Conservation (phyloP, 2,888 invertebrate genomes). For the Drosophila tanythrix region DNA sequence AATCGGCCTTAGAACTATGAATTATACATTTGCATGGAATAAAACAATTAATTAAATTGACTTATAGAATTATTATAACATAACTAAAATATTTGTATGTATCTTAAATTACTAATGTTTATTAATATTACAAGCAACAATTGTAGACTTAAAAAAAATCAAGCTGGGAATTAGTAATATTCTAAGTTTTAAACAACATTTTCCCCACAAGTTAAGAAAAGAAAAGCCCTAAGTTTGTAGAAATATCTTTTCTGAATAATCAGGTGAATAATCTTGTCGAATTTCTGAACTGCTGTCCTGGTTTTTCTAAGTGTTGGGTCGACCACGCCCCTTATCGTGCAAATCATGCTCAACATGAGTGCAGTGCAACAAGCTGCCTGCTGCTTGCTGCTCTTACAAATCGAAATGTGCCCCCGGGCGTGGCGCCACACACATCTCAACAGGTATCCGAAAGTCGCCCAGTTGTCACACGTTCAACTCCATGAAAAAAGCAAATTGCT, state of each 20-base stretch:
- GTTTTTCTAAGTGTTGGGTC: slow-evolving; percentile 1
- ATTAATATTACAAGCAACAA: not conserved
- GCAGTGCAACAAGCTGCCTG: slow-evolving; percentile 15
- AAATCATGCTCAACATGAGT: slow-evolving; percentile 61
- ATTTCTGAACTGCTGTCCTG: not conserved
- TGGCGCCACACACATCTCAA: slow-evolving; percentile 52
- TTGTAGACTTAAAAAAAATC: not conserved
- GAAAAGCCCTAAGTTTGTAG: not conserved
- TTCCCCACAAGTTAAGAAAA: not conserved
- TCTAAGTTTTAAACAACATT: not conserved
- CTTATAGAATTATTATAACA: not conserved
- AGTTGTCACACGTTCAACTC: slow-evolving; percentile 32
- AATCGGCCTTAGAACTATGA: not conserved
- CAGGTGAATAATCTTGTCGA: not conserved
- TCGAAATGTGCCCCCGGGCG: slow-evolving; percentile 52
- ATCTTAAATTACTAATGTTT: not conserved
- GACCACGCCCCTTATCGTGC: slow-evolving; percentile 36
- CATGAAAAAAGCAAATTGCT: slow-evolving; percentile 55
- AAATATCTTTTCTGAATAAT: not conserved
- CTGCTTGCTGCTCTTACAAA: slow-evolving; percentile 58
- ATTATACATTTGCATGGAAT: not conserved
- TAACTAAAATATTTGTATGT: no score
- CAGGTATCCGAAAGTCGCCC: slow-evolving; percentile 54
- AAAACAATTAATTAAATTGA: not conserved
- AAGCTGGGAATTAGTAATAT: not conserved